phyloP scores from a whole-genome alignment of 2,888 invertebrate genomes.

The Cosmia trapezina region DNA sequence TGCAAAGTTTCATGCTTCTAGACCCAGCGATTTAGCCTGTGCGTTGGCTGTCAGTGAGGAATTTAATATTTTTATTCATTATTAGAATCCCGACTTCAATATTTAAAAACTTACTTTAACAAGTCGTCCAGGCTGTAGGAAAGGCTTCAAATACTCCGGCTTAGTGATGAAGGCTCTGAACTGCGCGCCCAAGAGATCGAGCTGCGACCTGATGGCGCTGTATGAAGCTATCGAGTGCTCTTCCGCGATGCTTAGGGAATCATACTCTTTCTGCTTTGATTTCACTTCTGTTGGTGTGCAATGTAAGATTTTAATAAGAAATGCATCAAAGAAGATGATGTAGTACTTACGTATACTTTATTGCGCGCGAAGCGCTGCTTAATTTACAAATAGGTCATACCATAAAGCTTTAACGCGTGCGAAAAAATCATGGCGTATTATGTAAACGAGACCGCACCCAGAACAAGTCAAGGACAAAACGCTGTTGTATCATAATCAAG shows the following conservation, averaged over 20 bases:
- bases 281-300: constrained; percentile 90
- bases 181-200: constrained; percentile 93
- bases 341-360: not conserved
- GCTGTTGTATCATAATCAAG: too few relatives aligned
- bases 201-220: constrained; percentile 95
- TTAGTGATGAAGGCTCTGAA: constrained; percentile 95
- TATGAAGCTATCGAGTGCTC: constrained; percentile 95
- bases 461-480: too few relatives aligned
- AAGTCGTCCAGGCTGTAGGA: constrained; percentile 98
- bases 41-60: too few relatives aligned
- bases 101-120: constrained; percentile 92
- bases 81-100: too few relatives aligned
- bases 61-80: too few relatives aligned
- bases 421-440: too few relatives aligned
- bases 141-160: constrained; percentile 97
- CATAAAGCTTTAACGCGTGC: not conserved
- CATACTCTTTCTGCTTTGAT: constrained; percentile 92
- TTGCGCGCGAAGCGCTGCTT: not conserved
- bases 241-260: constrained; percentile 92
- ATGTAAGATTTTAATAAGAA: not conserved
- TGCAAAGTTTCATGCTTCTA: too few relatives aligned
- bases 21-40: too few relatives aligned
- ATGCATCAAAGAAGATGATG: not conserved
- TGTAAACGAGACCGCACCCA: too few relatives aligned
- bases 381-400: not conserved